Evolutionary conservation across 2,888 invertebrate species (phyloP).

Genomic region (Acanthacorydalis orientalis): DNA sequence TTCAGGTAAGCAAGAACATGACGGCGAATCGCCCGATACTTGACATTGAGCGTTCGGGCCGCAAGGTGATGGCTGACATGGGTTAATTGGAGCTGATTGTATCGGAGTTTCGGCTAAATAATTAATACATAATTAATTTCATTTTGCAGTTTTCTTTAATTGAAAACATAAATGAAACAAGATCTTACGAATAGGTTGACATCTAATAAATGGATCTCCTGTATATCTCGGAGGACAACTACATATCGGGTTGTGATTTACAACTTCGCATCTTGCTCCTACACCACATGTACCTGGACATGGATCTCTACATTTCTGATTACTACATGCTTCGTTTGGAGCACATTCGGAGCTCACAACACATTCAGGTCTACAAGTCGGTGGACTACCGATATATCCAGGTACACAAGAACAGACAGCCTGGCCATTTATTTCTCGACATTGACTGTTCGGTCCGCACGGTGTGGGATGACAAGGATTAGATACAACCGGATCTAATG

Average conservation of each 20-base stretch:
- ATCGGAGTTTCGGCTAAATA: slow-evolving; percentile 25
- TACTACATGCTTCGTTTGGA: slow-evolving; percentile 44
- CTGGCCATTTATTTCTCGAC: slow-evolving; percentile 29
- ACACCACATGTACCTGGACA: slow-evolving; percentile 53
- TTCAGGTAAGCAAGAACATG: slow-evolving; percentile 50
- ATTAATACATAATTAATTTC: not conserved
- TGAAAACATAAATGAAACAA: no score
- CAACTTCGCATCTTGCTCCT: slow-evolving; percentile 46
- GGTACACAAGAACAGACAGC: slow-evolving; percentile 48
- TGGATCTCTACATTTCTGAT: slow-evolving; percentile 49
- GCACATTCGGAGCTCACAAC: slow-evolving; percentile 52
- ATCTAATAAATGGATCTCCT: slow-evolving; percentile 54
- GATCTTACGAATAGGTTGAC: slow-evolving; percentile 33
- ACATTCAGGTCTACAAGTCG: slow-evolving; percentile 51
- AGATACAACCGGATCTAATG: slow-evolving; percentile 22
- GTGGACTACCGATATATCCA: slow-evolving; percentile 52
- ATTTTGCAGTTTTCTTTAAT: slow-evolving; percentile 14
- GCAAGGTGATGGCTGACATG: slow-evolving; percentile 49
- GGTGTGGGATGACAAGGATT: slow-evolving; percentile 45
- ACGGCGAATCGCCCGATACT: slow-evolving; percentile 21
- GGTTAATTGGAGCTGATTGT: slow-evolving; percentile 25
- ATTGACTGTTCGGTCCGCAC: slow-evolving; percentile 40
- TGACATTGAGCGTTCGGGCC: slow-evolving; percentile 20
- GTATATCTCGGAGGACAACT: slow-evolving; percentile 46
- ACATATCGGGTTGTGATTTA: slow-evolving; percentile 54